Evolutionary conservation across 2,113 vertebrate species (phyloP).

Genomic region (Oreochromis spilurus): DNA sequence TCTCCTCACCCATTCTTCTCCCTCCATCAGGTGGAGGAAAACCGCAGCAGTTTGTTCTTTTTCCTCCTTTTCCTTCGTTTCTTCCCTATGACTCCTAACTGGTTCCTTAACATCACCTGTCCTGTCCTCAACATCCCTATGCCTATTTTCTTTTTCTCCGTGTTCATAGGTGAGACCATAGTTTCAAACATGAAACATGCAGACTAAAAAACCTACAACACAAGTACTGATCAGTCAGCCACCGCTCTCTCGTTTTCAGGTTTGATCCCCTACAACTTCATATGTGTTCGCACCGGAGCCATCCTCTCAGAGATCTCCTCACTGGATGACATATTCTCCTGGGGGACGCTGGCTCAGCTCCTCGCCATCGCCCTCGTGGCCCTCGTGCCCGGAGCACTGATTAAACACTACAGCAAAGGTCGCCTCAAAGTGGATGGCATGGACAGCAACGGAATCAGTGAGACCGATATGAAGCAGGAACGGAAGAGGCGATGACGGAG

Average conservation of each 20-base stretch:
- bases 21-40: conserved; percentile 85
- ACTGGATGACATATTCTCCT: conserved; percentile 92
- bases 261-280: conserved; percentile 95
- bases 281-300: conserved; percentile 92
- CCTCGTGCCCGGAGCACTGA: conserved; percentile 86
- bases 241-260: conserved; percentile 64
- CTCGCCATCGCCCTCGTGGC: conserved; percentile 85
- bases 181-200: background rate
- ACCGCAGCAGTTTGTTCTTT: conserved; percentile 89
- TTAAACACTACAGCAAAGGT: conserved; percentile 79
- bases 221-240: background rate
- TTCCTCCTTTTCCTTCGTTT: conserved; percentile 94
- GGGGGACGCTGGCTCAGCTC: conserved; percentile 84
- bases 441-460: conserved; percentile 35
- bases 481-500: conserved; percentile 68
- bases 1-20: background rate
- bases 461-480: conserved; percentile 55
- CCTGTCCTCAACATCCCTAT: conserved; percentile 93
- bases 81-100: conserved; percentile 98
- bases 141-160: conserved; percentile 89
- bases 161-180: conserved; percentile 86
- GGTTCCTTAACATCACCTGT: conserved; percentile 94
- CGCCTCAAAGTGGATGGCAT: conserved; percentile 74
- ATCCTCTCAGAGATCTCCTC: conserved; percentile 90
- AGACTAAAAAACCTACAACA: too few relatives aligned